Evolutionary conservation across 2,888 invertebrate genomes (phyloP).

Genomic region (Aradus depressus): DNA sequence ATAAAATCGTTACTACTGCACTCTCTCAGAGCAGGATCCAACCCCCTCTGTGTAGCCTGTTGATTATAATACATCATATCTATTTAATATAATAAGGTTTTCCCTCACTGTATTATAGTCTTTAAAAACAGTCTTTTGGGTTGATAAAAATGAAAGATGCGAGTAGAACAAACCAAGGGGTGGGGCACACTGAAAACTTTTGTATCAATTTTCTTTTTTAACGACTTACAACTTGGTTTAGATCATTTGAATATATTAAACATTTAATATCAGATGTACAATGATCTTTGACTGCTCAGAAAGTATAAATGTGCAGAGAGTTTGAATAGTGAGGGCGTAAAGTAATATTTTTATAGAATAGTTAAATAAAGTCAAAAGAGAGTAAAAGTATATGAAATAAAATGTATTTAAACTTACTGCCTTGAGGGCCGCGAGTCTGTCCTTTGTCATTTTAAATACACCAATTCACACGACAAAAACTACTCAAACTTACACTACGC

Average conservation of each 20-base stretch:
- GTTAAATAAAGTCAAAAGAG: too few relatives aligned
- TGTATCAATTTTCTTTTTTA: too few relatives aligned
- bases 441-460: slow-evolving; percentile 77
- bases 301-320: background rate
- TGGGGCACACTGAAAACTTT: slow-evolving; percentile 8
- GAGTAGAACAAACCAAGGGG: slow-evolving; percentile 10
- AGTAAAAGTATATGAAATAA: too few relatives aligned
- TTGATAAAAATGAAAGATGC: too few relatives aligned
- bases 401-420: slow-evolving; percentile 53
- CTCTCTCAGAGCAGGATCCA: background rate
- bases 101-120: background rate
- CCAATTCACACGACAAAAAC: slow-evolving; percentile 47
- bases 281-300: background rate
- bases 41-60: background rate
- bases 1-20: background rate
- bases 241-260: too few relatives aligned
- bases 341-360: too few relatives aligned
- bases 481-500: slow-evolving; percentile 14
- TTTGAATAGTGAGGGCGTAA: background rate
- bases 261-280: too few relatives aligned
- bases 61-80: background rate
- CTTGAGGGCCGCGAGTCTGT: slow-evolving; percentile 92
- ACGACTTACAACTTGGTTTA: too few relatives aligned
- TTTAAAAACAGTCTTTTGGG: too few relatives aligned
- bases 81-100: background rate